phyloP scores from a whole-genome alignment of 2,888 invertebrate genomes.

The Xestia xanthographa region DNA sequence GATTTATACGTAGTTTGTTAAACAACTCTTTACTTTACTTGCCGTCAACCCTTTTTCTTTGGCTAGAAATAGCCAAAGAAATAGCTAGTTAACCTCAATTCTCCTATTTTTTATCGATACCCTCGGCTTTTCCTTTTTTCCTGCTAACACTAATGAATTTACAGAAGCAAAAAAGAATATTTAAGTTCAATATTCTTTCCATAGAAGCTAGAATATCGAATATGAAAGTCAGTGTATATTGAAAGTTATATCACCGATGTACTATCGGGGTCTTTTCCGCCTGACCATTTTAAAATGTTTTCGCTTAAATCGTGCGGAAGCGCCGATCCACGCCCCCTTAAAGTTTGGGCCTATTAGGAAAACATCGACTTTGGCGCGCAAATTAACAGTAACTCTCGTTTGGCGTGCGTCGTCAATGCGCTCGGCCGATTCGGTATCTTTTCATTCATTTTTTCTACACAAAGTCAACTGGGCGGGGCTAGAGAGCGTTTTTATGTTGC shows the following conservation, averaged over 20 bases:
- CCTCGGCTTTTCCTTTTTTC: neutral
- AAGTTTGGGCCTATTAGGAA: no score
- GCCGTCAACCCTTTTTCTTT: neutral
- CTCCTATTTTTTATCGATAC: constrained; percentile 3
- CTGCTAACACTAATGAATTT: constrained; percentile 6
- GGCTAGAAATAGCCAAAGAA: neutral
- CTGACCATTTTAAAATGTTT: no score
- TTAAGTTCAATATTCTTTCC: neutral
- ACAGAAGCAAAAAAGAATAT: neutral
- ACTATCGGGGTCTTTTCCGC: no score
- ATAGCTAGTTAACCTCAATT: constrained; percentile 4
- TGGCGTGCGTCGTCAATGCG: no score
- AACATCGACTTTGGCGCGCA: no score
- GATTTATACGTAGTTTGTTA: neutral
- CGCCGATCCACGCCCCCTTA: no score
- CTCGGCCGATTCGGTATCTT: no score
- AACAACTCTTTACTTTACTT: neutral
- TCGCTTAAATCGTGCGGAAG: no score
- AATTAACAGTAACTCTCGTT: no score
- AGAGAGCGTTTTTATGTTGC: no score
- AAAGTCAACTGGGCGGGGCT: no score
- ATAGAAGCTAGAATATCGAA: neutral
- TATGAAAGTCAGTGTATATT: neutral
- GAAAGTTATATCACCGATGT: neutral
- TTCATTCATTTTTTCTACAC: no score